Evolutionary conservation across 2,888 invertebrate species (phyloP).

Genomic region (Limnephilus lunatus): DNA sequence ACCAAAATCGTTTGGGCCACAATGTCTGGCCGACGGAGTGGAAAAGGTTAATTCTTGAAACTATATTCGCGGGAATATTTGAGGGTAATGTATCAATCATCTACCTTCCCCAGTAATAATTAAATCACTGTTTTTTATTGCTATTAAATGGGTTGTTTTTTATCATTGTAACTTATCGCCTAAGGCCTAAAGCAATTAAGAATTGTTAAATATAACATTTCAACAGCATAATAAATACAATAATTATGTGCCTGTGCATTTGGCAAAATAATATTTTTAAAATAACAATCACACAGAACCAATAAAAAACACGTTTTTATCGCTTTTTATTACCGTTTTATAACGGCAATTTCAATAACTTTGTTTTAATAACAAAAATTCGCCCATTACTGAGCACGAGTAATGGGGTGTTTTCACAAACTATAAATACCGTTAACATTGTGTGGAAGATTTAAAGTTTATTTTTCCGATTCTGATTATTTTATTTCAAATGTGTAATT

Average conservation of each 20-base stretch:
- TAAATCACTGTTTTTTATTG: background rate
- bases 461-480: no score
- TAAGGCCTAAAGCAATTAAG: background rate
- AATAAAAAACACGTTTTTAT: background rate
- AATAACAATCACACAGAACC: background rate
- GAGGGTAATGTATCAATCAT: no score
- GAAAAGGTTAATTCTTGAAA: no score
- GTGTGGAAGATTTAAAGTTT: no score
- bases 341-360: background rate
- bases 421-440: no score
- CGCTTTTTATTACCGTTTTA: background rate
- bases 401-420: background rate
- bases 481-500: no score
- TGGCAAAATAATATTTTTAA: background rate
- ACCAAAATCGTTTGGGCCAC: no score
- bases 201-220: background rate
- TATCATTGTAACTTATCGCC: background rate
- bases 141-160: background rate
- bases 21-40: no score
- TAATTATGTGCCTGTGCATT: background rate
- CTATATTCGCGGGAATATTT: no score
- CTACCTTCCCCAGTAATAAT: background rate
- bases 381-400: background rate
- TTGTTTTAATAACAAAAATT: background rate
- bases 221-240: background rate